Base-by-base conservation (phyloP, 1,140 invertebrate genomes). In the Steinernema feltiae region DNA sequence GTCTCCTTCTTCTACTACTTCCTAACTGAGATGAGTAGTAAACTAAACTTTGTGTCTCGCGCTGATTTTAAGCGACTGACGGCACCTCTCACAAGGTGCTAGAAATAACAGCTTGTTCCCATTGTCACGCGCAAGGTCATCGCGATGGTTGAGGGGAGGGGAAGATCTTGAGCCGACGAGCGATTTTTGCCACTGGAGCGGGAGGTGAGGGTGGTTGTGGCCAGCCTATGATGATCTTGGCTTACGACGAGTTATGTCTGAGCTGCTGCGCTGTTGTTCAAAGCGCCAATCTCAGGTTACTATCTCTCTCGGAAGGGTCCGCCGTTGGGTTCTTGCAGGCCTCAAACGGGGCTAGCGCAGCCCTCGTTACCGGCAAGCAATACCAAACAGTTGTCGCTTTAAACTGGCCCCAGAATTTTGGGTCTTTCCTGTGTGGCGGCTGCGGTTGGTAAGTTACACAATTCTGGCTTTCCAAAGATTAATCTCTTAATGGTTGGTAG, bases 401-500 rank as follows among this genome's bases (percentile, higher is more conserved):
- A 63, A 63, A 63, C 53, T 63, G 53, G 53, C 12, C 53, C 12
- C 3, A 63, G 3, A 27, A 17, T 15, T 63, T 63, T 27, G 53
- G 53, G 15, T 15, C 53, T n/a, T 63, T 63, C 35, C 7, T 41
- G 35, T 12, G 7, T 63, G 53, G 53, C 24, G 53, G 53, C 24
- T 63, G 53, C 53, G 53, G 53, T 63, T 63, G 53, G 53, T 63
- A 63, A 63, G 53, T 63, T 63, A 63, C 53, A 63, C 53, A 63
- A 63, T 63, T 63, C 3, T 3, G 53, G 2, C 53, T 63, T 63
- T 12, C 24, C 7, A 21, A 63, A 63, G 53, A 63, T 63, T 63
- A 63, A 63, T 63, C 53, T 12, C 7, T n/a, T n/a, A n/a, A n/a
- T n/a, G n/a, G n/a, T n/a, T n/a, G n/a, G n/a, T n/a, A n/a, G n/a